Evolutionary conservation across 1,140 invertebrate species (phyloP).

Genomic region (Acromyrmex echinatior): DNA sequence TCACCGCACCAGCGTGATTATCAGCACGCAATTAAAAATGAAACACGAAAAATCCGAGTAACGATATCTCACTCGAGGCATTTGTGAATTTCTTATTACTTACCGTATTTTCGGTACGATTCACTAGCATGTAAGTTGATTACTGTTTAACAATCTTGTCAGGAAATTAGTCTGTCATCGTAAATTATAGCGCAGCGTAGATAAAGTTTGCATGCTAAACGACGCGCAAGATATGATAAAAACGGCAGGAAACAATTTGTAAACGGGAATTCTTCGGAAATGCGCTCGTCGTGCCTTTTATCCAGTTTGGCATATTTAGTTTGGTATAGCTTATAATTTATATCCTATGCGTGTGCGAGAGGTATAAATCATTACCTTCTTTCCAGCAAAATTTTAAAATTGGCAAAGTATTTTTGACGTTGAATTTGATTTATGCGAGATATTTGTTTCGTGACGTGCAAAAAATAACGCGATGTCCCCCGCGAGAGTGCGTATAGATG

Average conservation of each 20-base stretch:
- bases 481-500: not conserved
- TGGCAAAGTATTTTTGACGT: not conserved
- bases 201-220: slow-evolving; percentile 49
- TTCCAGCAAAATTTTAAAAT: not conserved
- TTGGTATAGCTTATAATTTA: not conserved
- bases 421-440: slow-evolving; percentile 16
- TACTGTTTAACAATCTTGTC: slow-evolving; percentile 41
- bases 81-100: slow-evolving; percentile 5
- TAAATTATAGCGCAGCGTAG: slow-evolving; percentile 43
- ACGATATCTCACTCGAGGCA: not conserved
- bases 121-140: slow-evolving; percentile 39
- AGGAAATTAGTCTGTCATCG: slow-evolving; percentile 56
- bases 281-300: not conserved
- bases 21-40: slow-evolving; percentile 48
- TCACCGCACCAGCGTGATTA: not conserved
- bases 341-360: not conserved
- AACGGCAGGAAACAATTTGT: slow-evolving; percentile 21
- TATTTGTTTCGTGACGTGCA: not conserved
- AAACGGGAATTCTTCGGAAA: slow-evolving; percentile 31
- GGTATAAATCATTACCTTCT: not conserved
- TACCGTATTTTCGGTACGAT: slow-evolving; percentile 24
- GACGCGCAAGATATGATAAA: slow-evolving; percentile 24
- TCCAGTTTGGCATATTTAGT: not conserved
- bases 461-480: not conserved
- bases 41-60: slow-evolving; percentile 16